Evolutionary conservation across 2,113 vertebrate species (phyloP), one percentile per base, ranked within the genome.

Genomic region (Cygnus atratus): DNA sequence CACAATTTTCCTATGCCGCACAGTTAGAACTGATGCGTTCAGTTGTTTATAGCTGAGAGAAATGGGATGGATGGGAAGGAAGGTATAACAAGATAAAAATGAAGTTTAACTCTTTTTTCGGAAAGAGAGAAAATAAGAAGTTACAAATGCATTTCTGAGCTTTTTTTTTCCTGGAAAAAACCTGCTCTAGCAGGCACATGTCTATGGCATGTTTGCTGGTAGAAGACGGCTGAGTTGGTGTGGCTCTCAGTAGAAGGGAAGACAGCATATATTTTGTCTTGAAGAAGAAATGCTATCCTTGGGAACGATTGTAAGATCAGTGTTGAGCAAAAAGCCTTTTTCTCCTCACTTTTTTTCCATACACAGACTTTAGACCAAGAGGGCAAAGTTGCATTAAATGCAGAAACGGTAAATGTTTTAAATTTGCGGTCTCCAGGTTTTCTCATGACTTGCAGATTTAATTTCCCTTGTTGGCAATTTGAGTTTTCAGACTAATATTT

Each of bases 281-380:
- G 82, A 73, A 33, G 72, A 94, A 84, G 80, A 86, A 96, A 81
- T 65, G 90, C 6, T 61, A 57, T 82, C n/a, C 67, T 94, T 91
- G 83, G 82, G 58, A 90, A 59, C 71, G 79, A 35, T n/a, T 74
- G n/a, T 77, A 46, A 43, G 44, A 89, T 91, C 43, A 2, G 84
- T 93, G 88, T 25, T 39, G 72, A 75, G 65, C 28, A 59, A 79
- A 65, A 31, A 66, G 37, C 15, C 9, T 37, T 76, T 71, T 86
- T 83, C 80, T 82, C 81, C 39, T 92, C 5, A 0, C 25, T 72
- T 58, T 66, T 52, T 61, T 67, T 77, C 31, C 8, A 18, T 58
- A 50, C 15, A 16, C 52, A 52, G 31, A 72, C 52, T 87, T 84
- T 74, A 59, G 77, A 33, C 46, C 46, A 35, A 31, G 63, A 63